phyloP scores from a whole-genome alignment of 2,113 vertebrate species.

The Arenaria interpres region DNA sequence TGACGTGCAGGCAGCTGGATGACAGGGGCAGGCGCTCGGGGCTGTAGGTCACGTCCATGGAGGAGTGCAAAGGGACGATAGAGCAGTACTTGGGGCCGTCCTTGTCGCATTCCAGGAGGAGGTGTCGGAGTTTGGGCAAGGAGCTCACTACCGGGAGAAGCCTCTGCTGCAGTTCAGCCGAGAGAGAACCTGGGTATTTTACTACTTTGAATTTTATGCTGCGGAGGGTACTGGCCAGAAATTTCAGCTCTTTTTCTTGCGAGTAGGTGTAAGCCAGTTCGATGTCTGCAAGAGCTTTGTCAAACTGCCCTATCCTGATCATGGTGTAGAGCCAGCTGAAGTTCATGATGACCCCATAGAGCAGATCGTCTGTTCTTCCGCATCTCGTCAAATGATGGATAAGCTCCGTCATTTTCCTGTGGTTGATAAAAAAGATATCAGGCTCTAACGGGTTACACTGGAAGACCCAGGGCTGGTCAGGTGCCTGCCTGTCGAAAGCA shows the following conservation, averaged over 20 bases:
- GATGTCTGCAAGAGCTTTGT: conserved; percentile 91
- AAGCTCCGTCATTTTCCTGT: conserved; percentile 97
- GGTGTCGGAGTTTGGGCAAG: conserved; percentile 94
- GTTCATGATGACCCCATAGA: conserved; percentile 97
- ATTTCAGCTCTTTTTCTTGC: conserved; percentile 96
- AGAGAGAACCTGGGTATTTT: conserved; percentile 91
- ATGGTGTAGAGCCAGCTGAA: conserved; percentile 99
- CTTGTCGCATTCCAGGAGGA: conserved; percentile 97
- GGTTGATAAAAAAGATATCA: conserved; percentile 98
- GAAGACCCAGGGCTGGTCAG: conserved; percentile 98
- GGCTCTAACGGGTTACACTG: conserved; percentile 96
- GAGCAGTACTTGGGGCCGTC: conserved; percentile 98
- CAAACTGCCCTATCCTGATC: conserved; percentile 98
- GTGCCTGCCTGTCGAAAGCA: conserved; percentile 93
- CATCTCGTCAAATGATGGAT: conserved; percentile 91
- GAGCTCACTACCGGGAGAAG: conserved; percentile 95
- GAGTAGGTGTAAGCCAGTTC: conserved; percentile 92
- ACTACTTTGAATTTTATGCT: conserved; percentile 90
- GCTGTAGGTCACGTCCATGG: conserved; percentile 96
- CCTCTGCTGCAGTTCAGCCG: conserved; percentile 94
- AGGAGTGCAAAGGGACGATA: conserved; percentile 95
- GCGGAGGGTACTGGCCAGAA: conserved; percentile 90
- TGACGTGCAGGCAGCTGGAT: conserved; percentile 93
- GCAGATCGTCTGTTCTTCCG: conserved; percentile 92
- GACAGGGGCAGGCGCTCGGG: conserved; percentile 92